phyloP scores from a whole-genome alignment of 2,113 vertebrate species.

The Thamnophis sirtalis region DNA sequence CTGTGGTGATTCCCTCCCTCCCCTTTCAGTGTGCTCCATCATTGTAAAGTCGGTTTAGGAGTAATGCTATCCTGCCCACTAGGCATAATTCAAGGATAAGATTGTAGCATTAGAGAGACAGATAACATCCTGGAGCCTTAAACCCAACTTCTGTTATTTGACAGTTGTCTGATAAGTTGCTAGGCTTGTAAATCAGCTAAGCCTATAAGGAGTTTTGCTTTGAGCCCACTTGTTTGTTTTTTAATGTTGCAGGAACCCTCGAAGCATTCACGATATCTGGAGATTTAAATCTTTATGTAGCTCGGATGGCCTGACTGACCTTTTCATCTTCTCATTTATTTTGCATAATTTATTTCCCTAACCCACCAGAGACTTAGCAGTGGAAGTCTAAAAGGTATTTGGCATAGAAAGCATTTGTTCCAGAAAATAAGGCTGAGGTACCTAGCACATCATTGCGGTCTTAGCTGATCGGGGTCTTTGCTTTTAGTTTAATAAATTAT shows the following conservation, averaged over 20 bases:
- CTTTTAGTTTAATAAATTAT: not conserved
- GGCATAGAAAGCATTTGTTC: slow-evolving; percentile 2
- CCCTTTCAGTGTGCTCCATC: not conserved
- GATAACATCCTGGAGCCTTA: slow-evolving; percentile 1
- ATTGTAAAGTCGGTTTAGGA: not conserved
- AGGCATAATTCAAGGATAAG: not conserved
- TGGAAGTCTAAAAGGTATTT: slow-evolving; percentile 25
- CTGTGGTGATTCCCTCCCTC: too few species aligned
- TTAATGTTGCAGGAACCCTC: slow-evolving; percentile 27
- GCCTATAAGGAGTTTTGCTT: slow-evolving; percentile 38
- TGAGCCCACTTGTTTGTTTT: slow-evolving; percentile 41
- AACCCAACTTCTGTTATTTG: slow-evolving; percentile 22
- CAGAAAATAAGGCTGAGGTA: not conserved
- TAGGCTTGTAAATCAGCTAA: slow-evolving; percentile 36
- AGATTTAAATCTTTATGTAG: slow-evolving; percentile 47
- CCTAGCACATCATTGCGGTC: fast-evolving
- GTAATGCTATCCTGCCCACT: not conserved
- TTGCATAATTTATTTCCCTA: slow-evolving; percentile 58
- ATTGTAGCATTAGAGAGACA: not conserved
- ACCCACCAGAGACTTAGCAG: slow-evolving; percentile 42
- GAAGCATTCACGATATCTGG: slow-evolving; percentile 39
- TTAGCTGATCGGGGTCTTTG: not conserved
- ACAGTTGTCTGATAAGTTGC: slow-evolving; percentile 35
- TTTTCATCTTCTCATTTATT: slow-evolving; percentile 61
- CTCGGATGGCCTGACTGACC: slow-evolving; percentile 45